Evolutionary conservation across 2,888 invertebrate species (phyloP), one percentile per base, ranked within the genome.

Genomic region (Andrena fulva): DNA sequence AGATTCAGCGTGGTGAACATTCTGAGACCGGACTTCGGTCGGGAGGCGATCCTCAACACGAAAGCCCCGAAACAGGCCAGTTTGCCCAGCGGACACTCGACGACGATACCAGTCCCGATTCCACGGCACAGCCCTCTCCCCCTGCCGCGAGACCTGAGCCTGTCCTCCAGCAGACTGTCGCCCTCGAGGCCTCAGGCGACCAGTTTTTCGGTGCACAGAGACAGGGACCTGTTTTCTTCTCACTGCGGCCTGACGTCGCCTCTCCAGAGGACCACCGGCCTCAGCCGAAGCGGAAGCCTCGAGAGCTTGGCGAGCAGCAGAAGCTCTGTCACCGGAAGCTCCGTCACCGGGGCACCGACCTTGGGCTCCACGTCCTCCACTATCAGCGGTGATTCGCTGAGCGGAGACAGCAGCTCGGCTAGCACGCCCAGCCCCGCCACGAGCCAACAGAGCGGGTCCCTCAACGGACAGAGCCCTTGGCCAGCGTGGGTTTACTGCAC

Each of bases 401-500:
- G 89, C 87, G 87, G 92, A 54, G 92, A 91, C 84, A 89, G 92
- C 90, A 86, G 29, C 86, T 82, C 92, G 89, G 78, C 90, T 75
- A 85, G 86, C 42, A 82, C 82, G 16, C 63, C 27, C 24, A 71
- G 74, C 63, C 76, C 85, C 33, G 27, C 76, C 8, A 10, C 69
- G 90, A 91, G 54, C 86, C 91, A 86, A 24, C 89, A 89, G 54
- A 88, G 86, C 24, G 77, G 70, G 0, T 42, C 42, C 42, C 50
- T 76, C 1, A 94, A 93, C 72, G 93, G 94, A 2, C 95, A 95
- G 63, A 94, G 92, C 52, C 94, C 97, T 91, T 98, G 98, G 98
- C 99, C 99, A 0, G 99, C 99, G 42, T 99, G 99, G 99, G 98
- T 99, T 63, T 99, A 98, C 95, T 99, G 99, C 95, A 99, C 99